Evolutionary conservation across 1,140 invertebrate species (phyloP), one percentile per base, ranked within the genome.

Genomic region (Drosophila parabipectinata): DNA sequence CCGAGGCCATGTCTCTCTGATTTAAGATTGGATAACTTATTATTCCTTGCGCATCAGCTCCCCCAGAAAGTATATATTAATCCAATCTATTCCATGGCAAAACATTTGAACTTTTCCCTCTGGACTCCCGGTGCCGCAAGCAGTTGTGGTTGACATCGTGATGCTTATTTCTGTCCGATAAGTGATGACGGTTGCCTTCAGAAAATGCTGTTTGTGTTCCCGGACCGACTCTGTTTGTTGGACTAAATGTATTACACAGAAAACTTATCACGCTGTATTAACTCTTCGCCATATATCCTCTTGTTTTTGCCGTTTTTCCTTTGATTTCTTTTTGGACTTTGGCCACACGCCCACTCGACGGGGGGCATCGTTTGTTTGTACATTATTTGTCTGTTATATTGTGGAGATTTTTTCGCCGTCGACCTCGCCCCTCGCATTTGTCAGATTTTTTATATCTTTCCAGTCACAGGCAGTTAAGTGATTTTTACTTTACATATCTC

Each of bases 191-290:
- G 60, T 69, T 79, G 48, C 59, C 32, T n/a, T 21, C 32, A 44
- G 58, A 30, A 32, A 32, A 9, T 32, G 55, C 45, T 45, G 48
- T 30, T 53, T 14, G 51, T 51, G 45, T 30, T 37, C 18, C 6
- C 26, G 61, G 67, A 68, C 58, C 77, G 5, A 28, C 51, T 64
- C 59, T 76, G 79, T 52, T 63, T 60, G 50, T 21, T 32, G 32
- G 34, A 63, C 54, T 81, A 62, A 77, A 77, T 71, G 77, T 68
- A 69, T 67, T 41, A 81, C 69, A 63, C 64, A 63, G 71, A 68
- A 74, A 72, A 82, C 78, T 68, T 82, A 82, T 77, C 79, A 78
- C 66, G 82, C 63, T 82, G 59, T 76, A 68, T 72, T 75, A 87
- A 75, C 61, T 73, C 51, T 41, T 48, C 34, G 9, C 56, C 47